Evolutionary conservation across 2,113 vertebrate genomes (phyloP).

Genomic region (Eptatretus burgeri): DNA sequence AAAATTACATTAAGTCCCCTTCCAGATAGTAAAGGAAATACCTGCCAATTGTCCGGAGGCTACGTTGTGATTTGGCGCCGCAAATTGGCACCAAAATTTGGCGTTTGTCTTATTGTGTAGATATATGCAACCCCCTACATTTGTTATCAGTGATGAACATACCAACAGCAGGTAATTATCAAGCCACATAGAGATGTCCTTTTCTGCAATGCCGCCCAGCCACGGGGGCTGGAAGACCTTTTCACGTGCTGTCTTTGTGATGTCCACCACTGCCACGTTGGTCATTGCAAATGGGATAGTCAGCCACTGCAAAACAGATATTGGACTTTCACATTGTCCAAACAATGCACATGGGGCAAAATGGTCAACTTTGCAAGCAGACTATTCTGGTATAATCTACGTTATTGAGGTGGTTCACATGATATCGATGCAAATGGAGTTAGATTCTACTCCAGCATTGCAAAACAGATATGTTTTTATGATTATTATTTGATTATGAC

Average conservation of each 20-base stretch:
- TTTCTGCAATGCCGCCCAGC: constrained; percentile 36
- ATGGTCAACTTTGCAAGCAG: background rate
- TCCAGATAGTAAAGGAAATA: no score
- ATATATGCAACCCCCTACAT: no score
- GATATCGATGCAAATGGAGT: no score
- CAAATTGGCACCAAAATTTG: no score
- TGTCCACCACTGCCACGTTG: constrained; percentile 57
- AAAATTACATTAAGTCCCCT: no score
- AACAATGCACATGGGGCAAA: background rate
- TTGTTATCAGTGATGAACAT: constrained; percentile 12
- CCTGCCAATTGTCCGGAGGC: no score
- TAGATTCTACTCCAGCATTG: no score
- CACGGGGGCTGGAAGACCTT: constrained; percentile 44
- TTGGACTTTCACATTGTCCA: constrained; percentile 2
- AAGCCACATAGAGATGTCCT: constrained; percentile 45
- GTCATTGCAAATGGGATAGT: constrained; percentile 68
- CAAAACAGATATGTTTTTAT: no score
- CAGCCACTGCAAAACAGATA: constrained; percentile 44
- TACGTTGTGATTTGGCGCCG: no score
- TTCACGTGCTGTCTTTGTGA: constrained; percentile 36
- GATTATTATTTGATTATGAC: no score
- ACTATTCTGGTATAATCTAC: background rate
- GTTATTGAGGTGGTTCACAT: background rate
- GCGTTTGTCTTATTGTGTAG: no score
- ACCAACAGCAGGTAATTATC: constrained; percentile 76